Percentiles rank a stretch among this genome's conserved stretches.
Conservation (phyloP, 2,888 invertebrate genomes). For the Metopia argyrocephala region DNA sequence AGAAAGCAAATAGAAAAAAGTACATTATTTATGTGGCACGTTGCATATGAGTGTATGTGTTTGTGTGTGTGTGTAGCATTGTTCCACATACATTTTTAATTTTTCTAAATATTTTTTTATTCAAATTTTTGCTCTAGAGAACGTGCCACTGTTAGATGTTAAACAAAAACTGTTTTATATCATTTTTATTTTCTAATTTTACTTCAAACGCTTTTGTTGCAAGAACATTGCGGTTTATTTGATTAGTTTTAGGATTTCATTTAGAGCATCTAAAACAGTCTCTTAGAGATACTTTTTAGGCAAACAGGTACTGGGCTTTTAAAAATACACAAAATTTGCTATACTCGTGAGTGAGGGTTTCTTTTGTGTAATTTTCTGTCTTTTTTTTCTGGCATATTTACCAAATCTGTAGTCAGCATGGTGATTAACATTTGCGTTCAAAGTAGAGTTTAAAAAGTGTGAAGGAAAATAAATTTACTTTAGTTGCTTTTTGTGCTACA, state of each 20-base stretch:
- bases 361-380: not conserved
- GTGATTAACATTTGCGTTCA: constrained; percentile 28
- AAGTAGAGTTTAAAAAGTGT: constrained; percentile 41
- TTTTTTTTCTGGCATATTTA: not conserved
- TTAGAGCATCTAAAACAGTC: constrained; percentile 36
- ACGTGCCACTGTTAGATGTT: constrained; percentile 60
- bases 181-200: not conserved
- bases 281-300: not conserved
- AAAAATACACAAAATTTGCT: not conserved
- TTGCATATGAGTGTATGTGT: not conserved
- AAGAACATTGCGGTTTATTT: constrained; percentile 60
- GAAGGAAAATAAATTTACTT: constrained; percentile 48
- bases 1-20: not conserved
- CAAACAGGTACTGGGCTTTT: constrained; percentile 11
- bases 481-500: constrained; percentile 35
- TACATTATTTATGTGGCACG: not conserved
- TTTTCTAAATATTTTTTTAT: constrained; percentile 12
- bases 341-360: constrained; percentile 42
- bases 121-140: constrained; percentile 54
- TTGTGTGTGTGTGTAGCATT: constrained; percentile 11
- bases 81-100: constrained; percentile 46
- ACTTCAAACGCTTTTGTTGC: constrained; percentile 8
- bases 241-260: constrained; percentile 60
- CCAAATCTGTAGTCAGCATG: constrained; percentile 15
- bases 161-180: constrained; percentile 15